Conservation (phyloP, 2,113 vertebrate genomes). For the Callaeas wilsoni region DNA sequence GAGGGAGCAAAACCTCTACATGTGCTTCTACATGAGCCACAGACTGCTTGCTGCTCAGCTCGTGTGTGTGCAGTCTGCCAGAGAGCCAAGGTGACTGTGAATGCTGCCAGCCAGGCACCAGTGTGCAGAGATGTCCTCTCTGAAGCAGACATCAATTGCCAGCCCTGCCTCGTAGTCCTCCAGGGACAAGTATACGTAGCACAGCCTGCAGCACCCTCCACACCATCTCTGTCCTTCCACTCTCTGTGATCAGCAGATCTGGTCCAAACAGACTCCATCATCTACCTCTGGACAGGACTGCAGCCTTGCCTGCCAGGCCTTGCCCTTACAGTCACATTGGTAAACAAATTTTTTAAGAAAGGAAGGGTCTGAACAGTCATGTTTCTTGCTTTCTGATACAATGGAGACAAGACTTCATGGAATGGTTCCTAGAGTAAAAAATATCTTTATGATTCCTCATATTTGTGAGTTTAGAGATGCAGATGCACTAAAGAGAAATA, state of each 20-base stretch:
- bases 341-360: neutral
- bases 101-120: neutral
- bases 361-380: neutral
- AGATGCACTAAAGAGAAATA: neutral
- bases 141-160: neutral
- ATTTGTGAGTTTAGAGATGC: neutral
- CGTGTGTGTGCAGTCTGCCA: neutral
- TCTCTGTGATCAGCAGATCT: neutral
- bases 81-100: neutral
- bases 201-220: neutral
- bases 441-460: neutral
- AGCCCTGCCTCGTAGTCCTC: neutral
- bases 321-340: neutral
- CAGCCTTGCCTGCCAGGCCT: neutral
- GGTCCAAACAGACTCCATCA: neutral
- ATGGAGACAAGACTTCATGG: neutral
- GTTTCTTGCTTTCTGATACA: neutral
- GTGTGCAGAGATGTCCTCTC: neutral
- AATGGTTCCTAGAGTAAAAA: neutral
- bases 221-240: neutral
- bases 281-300: neutral
- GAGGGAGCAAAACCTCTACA: neutral
- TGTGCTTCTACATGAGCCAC: neutral
- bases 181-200: accelerated
- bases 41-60: neutral